Conservation (phyloP, 2,797 vertebrate genomes). For the Chrysolophus pictus region DNA sequence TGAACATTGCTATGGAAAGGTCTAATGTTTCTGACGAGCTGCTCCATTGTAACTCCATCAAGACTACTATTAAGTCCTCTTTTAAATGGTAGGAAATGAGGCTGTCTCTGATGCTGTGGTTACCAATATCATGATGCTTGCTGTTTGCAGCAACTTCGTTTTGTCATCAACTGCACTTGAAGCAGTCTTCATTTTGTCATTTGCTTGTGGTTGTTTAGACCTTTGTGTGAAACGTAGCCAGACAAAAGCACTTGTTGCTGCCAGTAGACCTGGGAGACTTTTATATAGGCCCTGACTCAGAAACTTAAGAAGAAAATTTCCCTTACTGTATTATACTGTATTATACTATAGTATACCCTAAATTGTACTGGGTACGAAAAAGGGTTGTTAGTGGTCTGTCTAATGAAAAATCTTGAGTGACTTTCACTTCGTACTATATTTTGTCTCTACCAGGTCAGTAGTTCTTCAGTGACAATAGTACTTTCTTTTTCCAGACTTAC, state of each 20-base stretch:
- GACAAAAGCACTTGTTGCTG: neutral
- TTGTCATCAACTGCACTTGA: no score
- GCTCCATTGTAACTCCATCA: neutral
- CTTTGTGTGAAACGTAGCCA: neutral
- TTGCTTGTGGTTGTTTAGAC: neutral
- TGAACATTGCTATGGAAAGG: neutral
- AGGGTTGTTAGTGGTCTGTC: neutral
- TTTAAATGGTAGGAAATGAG: neutral
- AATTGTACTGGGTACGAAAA: neutral
- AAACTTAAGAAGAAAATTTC: neutral
- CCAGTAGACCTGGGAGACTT: neutral
- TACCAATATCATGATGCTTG: neutral
- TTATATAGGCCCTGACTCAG: neutral
- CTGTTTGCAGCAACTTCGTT: neutral
- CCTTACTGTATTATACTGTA: neutral
- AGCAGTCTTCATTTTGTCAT: neutral
- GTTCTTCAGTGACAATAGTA: neutral
- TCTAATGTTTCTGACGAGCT: neutral
- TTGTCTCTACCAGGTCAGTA: neutral
- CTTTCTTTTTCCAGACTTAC: neutral
- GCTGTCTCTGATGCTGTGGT: neutral
- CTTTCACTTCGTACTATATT: neutral
- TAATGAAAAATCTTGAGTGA: neutral
- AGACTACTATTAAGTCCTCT: neutral
- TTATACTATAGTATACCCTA: neutral